Evolutionary conservation across 2,797 vertebrate genomes (phyloP).

Genomic region (Scarus forsteni): DNA sequence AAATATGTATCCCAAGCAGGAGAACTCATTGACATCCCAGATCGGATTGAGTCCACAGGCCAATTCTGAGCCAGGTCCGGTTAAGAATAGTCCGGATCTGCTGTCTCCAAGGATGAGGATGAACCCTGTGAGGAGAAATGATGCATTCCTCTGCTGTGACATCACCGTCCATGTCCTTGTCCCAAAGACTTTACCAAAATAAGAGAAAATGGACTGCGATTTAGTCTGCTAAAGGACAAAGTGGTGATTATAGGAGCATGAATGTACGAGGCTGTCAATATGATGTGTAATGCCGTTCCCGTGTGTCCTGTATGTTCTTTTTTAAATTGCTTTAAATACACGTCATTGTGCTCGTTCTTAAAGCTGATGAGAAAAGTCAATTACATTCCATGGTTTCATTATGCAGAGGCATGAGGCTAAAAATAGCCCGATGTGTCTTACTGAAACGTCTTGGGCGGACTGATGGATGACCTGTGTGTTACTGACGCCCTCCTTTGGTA

Average conservation of each 20-base stretch:
- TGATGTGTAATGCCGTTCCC: slow-evolving; percentile 44
- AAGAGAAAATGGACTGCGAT: slow-evolving; percentile 48
- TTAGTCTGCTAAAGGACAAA: slow-evolving; percentile 46
- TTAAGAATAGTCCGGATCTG: slow-evolving; percentile 65
- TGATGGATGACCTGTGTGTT: slow-evolving; percentile 39
- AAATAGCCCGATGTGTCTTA: slow-evolving; percentile 29
- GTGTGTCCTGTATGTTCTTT: slow-evolving; percentile 20
- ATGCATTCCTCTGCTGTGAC: slow-evolving; percentile 68
- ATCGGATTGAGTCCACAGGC: slow-evolving; percentile 56
- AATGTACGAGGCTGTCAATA: slow-evolving; percentile 19
- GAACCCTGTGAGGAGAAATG: slow-evolving; percentile 50
- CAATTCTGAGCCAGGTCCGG: slow-evolving; percentile 47
- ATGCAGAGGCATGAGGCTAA: slow-evolving; percentile 11
- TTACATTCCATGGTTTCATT: slow-evolving; percentile 39
- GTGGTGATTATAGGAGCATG: slow-evolving; percentile 24
- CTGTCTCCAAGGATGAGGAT: slow-evolving; percentile 67
- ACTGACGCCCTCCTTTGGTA: slow-evolving; percentile 64
- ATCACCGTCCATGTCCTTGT: slow-evolving; percentile 64
- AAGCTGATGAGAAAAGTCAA: slow-evolving; percentile 37
- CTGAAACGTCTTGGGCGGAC: slow-evolving; percentile 18
- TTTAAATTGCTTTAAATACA: slow-evolving; percentile 38
- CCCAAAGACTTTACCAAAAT: slow-evolving; percentile 62
- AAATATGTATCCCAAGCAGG: slow-evolving; percentile 63
- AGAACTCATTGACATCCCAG: slow-evolving; percentile 61
- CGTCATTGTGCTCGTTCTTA: slow-evolving; percentile 41